A percentile compares a stretch with the other conserved stretches of the same genome.
Evolutionary conservation across 1,140 invertebrate genomes (phyloP).

Genomic region (Asobara japonica): DNA sequence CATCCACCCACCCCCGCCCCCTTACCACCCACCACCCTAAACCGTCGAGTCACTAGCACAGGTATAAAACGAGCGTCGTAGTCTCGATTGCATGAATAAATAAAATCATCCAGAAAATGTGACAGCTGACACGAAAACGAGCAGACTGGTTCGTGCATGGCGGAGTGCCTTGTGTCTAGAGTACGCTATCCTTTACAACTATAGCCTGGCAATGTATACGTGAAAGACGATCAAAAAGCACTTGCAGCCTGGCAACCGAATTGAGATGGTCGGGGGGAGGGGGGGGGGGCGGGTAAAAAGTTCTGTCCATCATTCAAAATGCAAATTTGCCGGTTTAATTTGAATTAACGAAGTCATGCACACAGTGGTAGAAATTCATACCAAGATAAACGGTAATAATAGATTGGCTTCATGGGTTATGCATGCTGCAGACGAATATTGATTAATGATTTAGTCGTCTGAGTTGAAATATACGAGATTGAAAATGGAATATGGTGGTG

Average conservation of each 20-base stretch:
- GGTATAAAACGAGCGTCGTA: slow-evolving; percentile 35
- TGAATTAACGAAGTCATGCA: not conserved
- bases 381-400: not conserved
- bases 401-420: not conserved
- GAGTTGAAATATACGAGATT: not conserved
- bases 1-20: too few relatives aligned
- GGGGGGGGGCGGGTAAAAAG: too few relatives aligned
- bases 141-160: slow-evolving; percentile 61
- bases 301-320: not conserved
- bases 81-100: slow-evolving; percentile 62
- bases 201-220: not conserved
- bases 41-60: not conserved
- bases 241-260: not conserved
- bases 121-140: slow-evolving; percentile 62
- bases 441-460: not conserved
- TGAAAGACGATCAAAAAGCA: slow-evolving; percentile 4
- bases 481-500: not conserved
- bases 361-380: not conserved
- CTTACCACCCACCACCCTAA: too few relatives aligned
- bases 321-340: not conserved
- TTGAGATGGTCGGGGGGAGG: too few relatives aligned
- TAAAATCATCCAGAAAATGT: slow-evolving; percentile 60
- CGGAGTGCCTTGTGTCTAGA: slow-evolving; percentile 59
- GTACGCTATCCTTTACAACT: not conserved
- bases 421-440: slow-evolving; percentile 10